Conservation (phyloP, 2,797 vertebrate species). For the Cephalopachus bancanus region DNA sequence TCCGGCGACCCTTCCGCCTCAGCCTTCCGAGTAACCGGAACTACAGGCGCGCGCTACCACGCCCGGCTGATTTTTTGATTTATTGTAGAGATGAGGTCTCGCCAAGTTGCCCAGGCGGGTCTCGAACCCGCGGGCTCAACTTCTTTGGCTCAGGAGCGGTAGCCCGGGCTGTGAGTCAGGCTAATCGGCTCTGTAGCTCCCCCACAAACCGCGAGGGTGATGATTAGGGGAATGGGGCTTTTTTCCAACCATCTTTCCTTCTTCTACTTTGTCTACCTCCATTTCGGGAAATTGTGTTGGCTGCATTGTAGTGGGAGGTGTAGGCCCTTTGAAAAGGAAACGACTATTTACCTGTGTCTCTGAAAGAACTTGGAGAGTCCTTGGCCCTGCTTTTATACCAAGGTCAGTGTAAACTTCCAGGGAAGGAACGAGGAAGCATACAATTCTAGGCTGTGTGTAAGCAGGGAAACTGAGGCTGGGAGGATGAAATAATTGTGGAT, state of each 20-base stretch:
- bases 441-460: not conserved
- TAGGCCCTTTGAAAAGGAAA: constrained; percentile 1
- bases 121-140: too few species aligned
- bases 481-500: constrained; percentile 1
- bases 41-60: too few species aligned
- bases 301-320: not conserved
- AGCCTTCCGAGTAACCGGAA: too few species aligned
- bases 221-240: not conserved
- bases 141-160: not conserved
- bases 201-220: not conserved
- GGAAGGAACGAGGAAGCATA: not conserved
- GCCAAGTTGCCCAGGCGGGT: too few species aligned
- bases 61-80: too few species aligned
- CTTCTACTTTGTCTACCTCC: not conserved
- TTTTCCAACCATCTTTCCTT: not conserved
- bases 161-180: not conserved
- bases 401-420: constrained; percentile 20
- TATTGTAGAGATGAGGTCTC: too few species aligned
- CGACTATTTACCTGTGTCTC: not conserved
- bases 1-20: too few species aligned
- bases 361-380: not conserved
- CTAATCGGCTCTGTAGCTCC: not conserved
- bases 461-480: not conserved
- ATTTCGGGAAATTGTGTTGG: not conserved
- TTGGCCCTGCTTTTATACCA: not conserved